Evolutionary conservation across 2,113 vertebrate genomes (phyloP).

Genomic region (Sylvilagus bachmani): DNA sequence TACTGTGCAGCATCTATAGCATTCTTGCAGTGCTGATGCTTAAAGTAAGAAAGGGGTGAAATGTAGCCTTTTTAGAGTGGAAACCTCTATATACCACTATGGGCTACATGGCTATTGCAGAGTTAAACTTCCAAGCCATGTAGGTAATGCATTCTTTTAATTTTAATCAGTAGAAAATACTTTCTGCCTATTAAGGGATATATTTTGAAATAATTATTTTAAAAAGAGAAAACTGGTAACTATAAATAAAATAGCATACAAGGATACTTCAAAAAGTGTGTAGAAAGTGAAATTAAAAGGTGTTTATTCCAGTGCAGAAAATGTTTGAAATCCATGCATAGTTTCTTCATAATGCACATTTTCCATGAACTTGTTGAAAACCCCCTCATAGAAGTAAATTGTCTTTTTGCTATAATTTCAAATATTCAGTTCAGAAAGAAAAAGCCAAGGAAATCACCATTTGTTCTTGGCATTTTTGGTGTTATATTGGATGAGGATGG

Average conservation of each 20-base stretch:
- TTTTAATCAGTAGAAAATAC: slow-evolving; percentile 22
- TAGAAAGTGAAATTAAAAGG: too few species aligned
- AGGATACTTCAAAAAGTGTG: background rate
- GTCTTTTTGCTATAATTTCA: background rate
- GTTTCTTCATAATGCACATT: too few species aligned
- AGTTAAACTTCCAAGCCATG: background rate
- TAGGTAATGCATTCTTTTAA: background rate
- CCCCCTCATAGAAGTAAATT: background rate
- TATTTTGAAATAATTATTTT: slow-evolving; percentile 3
- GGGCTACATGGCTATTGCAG: background rate
- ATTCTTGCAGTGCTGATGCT: background rate
- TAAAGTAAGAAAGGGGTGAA: background rate
- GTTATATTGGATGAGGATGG: background rate
- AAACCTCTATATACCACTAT: background rate
- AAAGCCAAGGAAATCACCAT: background rate
- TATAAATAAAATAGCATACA: slow-evolving; percentile 18
- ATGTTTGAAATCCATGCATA: too few species aligned
- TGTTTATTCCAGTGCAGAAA: too few species aligned
- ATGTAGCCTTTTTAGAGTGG: background rate
- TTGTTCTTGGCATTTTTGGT: slow-evolving; percentile 30
- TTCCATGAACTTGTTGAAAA: too few species aligned
- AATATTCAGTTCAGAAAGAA: slow-evolving; percentile 51
- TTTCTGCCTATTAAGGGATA: background rate
- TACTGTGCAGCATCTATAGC: background rate
- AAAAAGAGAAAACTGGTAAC: background rate